Evolutionary conservation across 2,797 vertebrate genomes (phyloP).

Genomic region (Astyanax mexicanus): DNA sequence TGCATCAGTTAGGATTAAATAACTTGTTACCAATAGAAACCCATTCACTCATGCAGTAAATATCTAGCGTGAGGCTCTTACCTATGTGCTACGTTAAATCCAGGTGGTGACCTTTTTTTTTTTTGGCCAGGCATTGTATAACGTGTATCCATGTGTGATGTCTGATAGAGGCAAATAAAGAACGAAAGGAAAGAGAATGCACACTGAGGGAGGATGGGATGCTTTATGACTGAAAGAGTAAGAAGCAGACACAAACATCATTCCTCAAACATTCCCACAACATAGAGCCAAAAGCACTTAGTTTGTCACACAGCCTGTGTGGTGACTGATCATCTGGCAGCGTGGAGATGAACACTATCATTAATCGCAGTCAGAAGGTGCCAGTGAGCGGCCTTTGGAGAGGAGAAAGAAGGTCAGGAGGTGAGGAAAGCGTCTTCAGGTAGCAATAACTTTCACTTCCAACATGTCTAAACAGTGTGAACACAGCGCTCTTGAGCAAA

Average conservation of each 20-base stretch:
- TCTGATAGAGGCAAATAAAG: not conserved
- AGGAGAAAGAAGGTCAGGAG: not conserved
- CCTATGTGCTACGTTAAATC: too few relatives aligned
- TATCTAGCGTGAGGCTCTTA: too few relatives aligned
- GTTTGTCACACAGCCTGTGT: slow-evolving; percentile 1
- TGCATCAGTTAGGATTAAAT: too few relatives aligned
- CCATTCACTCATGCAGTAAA: too few relatives aligned
- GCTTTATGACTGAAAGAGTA: not conserved
- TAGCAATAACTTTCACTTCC: not conserved
- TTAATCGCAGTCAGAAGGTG: slow-evolving; percentile 7
- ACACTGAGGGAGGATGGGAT: not conserved
- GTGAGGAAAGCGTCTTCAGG: too few relatives aligned
- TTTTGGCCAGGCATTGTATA: too few relatives aligned
- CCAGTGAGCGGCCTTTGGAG: not conserved
- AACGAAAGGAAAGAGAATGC: too few relatives aligned
- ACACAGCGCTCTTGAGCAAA: too few relatives aligned
- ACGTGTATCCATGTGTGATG: too few relatives aligned
- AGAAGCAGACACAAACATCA: not conserved
- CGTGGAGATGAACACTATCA: not conserved
- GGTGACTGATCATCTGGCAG: not conserved
- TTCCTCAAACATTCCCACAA: not conserved
- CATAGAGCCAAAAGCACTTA: not conserved
- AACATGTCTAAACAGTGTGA: too few relatives aligned
- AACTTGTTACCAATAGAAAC: too few relatives aligned
- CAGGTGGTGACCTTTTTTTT: too few relatives aligned